A percentile compares a stretch with the other conserved stretches of the same genome.
Conservation (phyloP, 2,113 vertebrate species). For the Ranitomeya variabilis region DNA sequence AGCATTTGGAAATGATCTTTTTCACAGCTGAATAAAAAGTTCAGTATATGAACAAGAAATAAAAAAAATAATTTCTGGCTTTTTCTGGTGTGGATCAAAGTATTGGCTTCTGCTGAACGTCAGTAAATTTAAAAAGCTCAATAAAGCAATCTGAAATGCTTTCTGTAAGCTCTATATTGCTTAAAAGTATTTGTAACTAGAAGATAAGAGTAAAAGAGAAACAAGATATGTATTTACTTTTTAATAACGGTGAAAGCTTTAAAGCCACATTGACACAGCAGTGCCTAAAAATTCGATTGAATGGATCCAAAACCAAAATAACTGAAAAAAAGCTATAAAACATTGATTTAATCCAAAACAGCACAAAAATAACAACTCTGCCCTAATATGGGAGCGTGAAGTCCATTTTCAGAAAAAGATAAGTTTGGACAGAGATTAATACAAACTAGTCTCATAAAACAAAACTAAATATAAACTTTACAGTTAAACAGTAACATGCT, state of each 20-base stretch:
- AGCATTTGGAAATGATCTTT: too few relatives aligned
- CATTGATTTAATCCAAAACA: background rate
- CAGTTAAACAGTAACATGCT: background rate
- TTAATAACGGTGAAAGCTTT: background rate
- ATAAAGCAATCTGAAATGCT: too few relatives aligned
- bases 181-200: too few relatives aligned
- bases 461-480: background rate
- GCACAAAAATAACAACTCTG: background rate
- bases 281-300: background rate
- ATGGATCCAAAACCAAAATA: background rate
- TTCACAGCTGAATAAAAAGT: too few relatives aligned
- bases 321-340: background rate
- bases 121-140: too few relatives aligned
- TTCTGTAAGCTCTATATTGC: too few relatives aligned
- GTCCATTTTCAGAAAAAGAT: background rate
- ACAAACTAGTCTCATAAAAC: background rate
- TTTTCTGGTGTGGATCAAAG: too few relatives aligned
- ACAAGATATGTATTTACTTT: too few relatives aligned
- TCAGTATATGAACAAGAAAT: too few relatives aligned
- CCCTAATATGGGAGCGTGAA: background rate
- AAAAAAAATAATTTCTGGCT: too few relatives aligned
- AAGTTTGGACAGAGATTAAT: background rate
- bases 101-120: too few relatives aligned
- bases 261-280: background rate
- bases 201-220: too few relatives aligned